phyloP scores from a whole-genome alignment of 2,113 vertebrate genomes.

The Hippocampus abdominalis region DNA sequence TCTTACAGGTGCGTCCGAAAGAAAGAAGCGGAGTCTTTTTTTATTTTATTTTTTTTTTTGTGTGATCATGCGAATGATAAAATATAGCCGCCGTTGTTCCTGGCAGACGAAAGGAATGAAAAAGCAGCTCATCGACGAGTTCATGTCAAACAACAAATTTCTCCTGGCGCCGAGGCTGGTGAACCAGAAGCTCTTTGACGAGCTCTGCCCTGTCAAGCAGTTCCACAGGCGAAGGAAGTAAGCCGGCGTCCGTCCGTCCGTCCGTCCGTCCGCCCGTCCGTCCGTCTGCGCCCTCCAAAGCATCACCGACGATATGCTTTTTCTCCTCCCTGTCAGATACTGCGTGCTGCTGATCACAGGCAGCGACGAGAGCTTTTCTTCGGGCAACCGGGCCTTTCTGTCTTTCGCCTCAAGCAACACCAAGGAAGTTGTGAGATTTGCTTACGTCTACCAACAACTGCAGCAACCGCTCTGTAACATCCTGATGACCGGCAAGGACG shows the following conservation, averaged over 20 bases:
- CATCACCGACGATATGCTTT: neutral
- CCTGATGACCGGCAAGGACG: conserved; percentile 74
- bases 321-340: conserved; percentile 71
- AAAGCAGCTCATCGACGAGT: conserved; percentile 90
- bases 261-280: accelerated
- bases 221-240: conserved; percentile 93
- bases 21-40: neutral
- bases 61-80: neutral
- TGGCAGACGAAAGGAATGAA: conserved; percentile 87
- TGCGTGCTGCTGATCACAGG: conserved; percentile 84
- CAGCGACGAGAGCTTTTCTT: conserved; percentile 72
- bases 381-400: conserved; percentile 81
- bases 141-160: conserved; percentile 91
- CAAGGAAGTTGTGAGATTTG: conserved; percentile 83
- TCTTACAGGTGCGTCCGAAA: conserved; percentile 78
- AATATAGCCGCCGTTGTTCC: conserved; percentile 8
- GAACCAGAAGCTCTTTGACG: conserved; percentile 89
- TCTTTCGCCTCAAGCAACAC: conserved; percentile 84
- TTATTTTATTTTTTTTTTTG: too few species aligned
- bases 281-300: neutral
- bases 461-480: conserved; percentile 81
- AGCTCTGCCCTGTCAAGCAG: conserved; percentile 91
- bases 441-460: conserved; percentile 79
- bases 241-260: conserved; percentile 20
- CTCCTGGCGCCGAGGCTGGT: conserved; percentile 86